Conservation (phyloP, 2,888 invertebrate species). For the Lydus trimaculatus region DNA sequence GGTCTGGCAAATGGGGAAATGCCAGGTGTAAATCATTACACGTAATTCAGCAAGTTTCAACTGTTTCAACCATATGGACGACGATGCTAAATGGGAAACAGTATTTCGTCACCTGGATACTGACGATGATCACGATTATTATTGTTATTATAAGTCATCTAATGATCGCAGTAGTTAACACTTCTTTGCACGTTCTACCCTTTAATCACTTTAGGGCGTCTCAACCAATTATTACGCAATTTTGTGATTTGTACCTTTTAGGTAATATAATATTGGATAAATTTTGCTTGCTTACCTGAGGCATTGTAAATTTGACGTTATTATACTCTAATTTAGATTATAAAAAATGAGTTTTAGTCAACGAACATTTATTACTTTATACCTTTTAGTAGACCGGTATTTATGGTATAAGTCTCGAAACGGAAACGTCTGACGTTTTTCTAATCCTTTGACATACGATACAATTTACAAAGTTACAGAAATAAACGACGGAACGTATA, state of each 20-base stretch:
- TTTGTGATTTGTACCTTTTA: not conserved
- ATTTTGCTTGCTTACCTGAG: not conserved
- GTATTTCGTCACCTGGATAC: constrained; percentile 28
- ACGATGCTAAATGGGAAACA: not conserved
- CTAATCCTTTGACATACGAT: constrained; percentile 10
- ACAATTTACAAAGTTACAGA: not conserved
- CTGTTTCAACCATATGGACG: constrained; percentile 12
- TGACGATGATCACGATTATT: constrained; percentile 16
- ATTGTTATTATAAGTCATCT: constrained; percentile 24
- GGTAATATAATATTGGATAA: not conserved
- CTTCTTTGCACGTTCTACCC: constrained; percentile 36
- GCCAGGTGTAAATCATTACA: constrained; percentile 31
- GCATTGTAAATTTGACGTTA: not conserved
- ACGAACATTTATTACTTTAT: not conserved
- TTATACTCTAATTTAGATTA: not conserved
- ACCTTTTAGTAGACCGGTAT: not conserved
- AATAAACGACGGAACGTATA: not conserved
- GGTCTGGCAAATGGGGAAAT: not conserved
- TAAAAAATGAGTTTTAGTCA: not conserved
- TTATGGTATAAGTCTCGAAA: not conserved
- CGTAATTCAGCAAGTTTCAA: constrained; percentile 12
- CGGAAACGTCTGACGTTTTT: not conserved
- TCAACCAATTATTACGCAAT: constrained; percentile 32
- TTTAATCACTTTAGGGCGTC: constrained; percentile 33
- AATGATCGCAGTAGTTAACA: constrained; percentile 40